A percentile compares a stretch with the other conserved stretches of the same genome.
phyloP scores from a whole-genome alignment of 2,888 invertebrate genomes.

The Pelosia muscerda region DNA sequence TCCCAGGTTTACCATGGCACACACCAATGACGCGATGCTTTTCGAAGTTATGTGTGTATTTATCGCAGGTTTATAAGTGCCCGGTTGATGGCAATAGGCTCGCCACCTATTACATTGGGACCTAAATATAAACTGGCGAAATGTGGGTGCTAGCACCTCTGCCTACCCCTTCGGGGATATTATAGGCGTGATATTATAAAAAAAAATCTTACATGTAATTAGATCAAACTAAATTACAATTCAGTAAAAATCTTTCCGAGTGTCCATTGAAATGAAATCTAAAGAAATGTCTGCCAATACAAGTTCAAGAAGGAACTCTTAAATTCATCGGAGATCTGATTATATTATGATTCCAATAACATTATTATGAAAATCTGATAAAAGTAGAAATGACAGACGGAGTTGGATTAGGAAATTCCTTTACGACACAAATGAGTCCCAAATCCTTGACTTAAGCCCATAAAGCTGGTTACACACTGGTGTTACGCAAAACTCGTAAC shows the following conservation, averaged over 20 bases:
- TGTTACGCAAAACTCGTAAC: background rate
- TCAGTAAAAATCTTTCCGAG: background rate
- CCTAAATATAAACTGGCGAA: no score
- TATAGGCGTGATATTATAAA: no score
- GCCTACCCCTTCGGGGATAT: no score
- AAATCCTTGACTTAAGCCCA: background rate
- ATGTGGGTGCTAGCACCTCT: no score
- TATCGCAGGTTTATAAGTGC: no score
- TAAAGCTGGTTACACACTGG: slow-evolving; percentile 1
- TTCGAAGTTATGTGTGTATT: no score
- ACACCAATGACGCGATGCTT: no score
- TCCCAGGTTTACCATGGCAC: no score
- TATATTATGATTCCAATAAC: slow-evolving; percentile 12
- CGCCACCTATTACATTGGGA: no score
- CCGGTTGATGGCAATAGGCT: no score
- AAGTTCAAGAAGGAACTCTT: background rate
- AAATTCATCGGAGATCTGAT: slow-evolving; percentile 9
- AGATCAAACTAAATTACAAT: background rate
- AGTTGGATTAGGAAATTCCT: slow-evolving; percentile 8
- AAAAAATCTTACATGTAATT: background rate
- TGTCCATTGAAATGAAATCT: background rate
- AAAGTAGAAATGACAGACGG: slow-evolving; percentile 14
- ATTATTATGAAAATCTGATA: slow-evolving; percentile 18
- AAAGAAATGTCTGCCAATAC: background rate
- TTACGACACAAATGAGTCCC: slow-evolving; percentile 11